Percentiles rank a stretch among this genome's conserved stretches.
Evolutionary conservation across 2,797 vertebrate genomes (phyloP).

Genomic region (Sebastes taczanowskii): DNA sequence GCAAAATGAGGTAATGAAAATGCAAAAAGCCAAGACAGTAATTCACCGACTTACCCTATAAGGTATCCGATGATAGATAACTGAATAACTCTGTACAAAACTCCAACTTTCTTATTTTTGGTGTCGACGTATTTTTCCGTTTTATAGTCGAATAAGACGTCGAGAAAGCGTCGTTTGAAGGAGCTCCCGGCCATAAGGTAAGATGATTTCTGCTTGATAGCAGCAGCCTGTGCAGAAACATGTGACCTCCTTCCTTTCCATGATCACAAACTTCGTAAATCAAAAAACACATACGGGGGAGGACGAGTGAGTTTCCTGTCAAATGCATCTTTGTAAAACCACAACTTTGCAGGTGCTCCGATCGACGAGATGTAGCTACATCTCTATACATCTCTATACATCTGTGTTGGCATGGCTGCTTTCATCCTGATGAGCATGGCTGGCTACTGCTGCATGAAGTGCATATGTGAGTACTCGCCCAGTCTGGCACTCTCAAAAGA

Average conservation of each 20-base stretch:
- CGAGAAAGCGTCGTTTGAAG: conserved; percentile 66
- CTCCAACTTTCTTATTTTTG: conserved; percentile 91
- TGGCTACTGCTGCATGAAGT: not conserved
- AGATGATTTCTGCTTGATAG: not conserved
- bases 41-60: conserved; percentile 78
- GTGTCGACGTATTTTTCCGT: conserved; percentile 90
- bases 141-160: conserved; percentile 88
- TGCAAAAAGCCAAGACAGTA: not conserved
- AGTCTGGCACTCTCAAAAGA: not conserved
- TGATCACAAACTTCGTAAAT: not conserved
- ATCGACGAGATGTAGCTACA: rapidly evolving
- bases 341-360: conserved; percentile 30
- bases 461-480: conserved; percentile 28
- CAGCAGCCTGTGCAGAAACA: not conserved
- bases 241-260: not conserved
- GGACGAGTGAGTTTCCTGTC: conserved; percentile 52
- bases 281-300: not conserved
- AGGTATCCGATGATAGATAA: conserved; percentile 86
- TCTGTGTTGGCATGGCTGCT: not conserved
- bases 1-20: not conserved
- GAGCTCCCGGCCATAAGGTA: conserved; percentile 64
- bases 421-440: conserved; percentile 16
- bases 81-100: conserved; percentile 89
- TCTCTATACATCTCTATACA: not conserved
- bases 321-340: conserved; percentile 16